Percentiles rank a stretch among this genome's conserved stretches.
phyloP scores from a whole-genome alignment of 1,140 invertebrate species.

The Wiebesia pumilae region DNA sequence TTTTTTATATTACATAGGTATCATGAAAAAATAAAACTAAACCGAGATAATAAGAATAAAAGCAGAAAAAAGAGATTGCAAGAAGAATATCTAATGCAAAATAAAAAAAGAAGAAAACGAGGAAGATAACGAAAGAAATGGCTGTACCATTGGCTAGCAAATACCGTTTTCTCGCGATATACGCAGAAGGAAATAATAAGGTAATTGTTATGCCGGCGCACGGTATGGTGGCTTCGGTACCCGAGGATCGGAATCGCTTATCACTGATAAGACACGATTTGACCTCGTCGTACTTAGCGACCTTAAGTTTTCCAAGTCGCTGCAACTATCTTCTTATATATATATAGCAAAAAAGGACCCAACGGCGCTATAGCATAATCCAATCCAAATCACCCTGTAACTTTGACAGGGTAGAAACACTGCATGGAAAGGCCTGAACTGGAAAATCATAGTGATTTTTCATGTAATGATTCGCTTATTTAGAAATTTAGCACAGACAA shows the following conservation, averaged over 20 bases:
- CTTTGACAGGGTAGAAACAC: too few species aligned
- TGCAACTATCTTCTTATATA: background rate
- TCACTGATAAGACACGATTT: constrained; percentile 68
- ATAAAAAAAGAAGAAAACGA: too few species aligned
- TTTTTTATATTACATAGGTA: background rate
- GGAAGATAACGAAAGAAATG: constrained; percentile 53
- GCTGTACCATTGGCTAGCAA: constrained; percentile 50
- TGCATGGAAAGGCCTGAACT: background rate
- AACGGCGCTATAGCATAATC: background rate
- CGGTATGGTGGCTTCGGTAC: constrained; percentile 57
- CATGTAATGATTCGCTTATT: background rate
- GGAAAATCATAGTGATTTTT: background rate
- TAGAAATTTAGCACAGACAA: background rate
- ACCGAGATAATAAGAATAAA: background rate
- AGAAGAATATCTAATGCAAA: too few species aligned
- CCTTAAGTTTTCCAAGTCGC: constrained; percentile 59
- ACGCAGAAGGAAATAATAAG: constrained; percentile 62
- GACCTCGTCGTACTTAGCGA: constrained; percentile 63
- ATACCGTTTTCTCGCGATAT: constrained; percentile 7
- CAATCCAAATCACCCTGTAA: background rate
- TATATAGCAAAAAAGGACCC: background rate
- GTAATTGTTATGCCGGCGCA: constrained; percentile 70
- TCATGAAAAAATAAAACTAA: too few species aligned
- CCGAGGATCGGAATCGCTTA: constrained; percentile 63
- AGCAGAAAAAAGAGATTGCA: background rate